Percentiles rank a stretch among this genome's conserved stretches.
phyloP scores from a whole-genome alignment of 2,113 vertebrate species.

The Phyllopteryx taeniolatus region DNA sequence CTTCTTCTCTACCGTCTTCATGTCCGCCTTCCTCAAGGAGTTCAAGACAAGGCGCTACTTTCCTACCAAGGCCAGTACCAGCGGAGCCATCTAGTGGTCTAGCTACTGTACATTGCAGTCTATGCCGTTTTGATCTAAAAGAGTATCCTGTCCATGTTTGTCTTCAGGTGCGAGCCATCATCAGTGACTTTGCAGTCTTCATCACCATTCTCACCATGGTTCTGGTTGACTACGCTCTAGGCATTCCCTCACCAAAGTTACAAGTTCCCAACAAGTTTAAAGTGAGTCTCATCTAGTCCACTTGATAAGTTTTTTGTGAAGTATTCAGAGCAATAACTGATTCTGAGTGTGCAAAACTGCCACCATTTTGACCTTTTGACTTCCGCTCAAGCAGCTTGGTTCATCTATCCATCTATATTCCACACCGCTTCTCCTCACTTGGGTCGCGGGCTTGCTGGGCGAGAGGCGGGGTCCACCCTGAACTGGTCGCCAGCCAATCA shows the following conservation, averaged over 20 bases:
- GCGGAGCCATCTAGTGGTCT: constrained; percentile 41
- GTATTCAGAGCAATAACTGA: no score
- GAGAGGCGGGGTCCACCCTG: no score
- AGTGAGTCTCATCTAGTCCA: constrained; percentile 67
- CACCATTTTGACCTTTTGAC: no score
- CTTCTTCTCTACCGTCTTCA: constrained; percentile 94
- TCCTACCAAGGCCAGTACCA: constrained; percentile 87
- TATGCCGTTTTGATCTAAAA: constrained; percentile 8
- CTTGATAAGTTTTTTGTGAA: no score
- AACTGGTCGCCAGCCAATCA: no score
- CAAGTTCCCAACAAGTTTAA: constrained; percentile 97
- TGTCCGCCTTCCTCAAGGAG: constrained; percentile 95
- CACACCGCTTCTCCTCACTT: no score
- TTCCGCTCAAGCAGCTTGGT: no score
- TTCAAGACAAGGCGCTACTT: constrained; percentile 98
- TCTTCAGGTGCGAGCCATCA: constrained; percentile 86
- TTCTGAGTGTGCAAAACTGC: no score
- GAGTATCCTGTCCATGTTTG: constrained; percentile 25
- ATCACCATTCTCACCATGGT: constrained; percentile 97
- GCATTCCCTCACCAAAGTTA: constrained; percentile 93
- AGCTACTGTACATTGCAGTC: not conserved
- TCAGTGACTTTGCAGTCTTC: constrained; percentile 98
- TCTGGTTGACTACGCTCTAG: constrained; percentile 86
- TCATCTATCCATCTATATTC: no score
- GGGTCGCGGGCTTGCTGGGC: no score